Conservation (phyloP, 2,113 vertebrate species). For the Larimichthys polyactis region DNA sequence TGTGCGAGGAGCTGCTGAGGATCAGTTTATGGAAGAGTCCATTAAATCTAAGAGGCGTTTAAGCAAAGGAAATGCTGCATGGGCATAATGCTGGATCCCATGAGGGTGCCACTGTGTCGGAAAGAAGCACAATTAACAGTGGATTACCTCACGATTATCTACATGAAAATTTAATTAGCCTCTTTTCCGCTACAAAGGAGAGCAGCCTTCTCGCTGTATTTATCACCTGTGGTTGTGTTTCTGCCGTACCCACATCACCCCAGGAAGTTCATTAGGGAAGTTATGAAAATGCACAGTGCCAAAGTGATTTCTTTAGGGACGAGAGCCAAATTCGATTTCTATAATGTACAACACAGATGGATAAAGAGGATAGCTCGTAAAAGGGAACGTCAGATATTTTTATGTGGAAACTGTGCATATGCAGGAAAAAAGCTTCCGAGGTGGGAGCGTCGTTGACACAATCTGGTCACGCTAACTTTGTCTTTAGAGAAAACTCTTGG, state of each 20-base stretch:
- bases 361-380: slow-evolving; percentile 30
- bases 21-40: slow-evolving; percentile 80
- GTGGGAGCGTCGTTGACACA: slow-evolving; percentile 33
- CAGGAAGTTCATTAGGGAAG: slow-evolving; percentile 70
- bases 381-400: slow-evolving; percentile 25
- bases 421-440: slow-evolving; percentile 15
- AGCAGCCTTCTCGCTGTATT: slow-evolving; percentile 62
- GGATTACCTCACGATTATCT: slow-evolving; percentile 76
- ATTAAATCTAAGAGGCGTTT: slow-evolving; percentile 83
- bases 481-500: slow-evolving; percentile 55
- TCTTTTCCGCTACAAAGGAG: slow-evolving; percentile 66
- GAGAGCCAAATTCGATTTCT: slow-evolving; percentile 61
- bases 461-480: slow-evolving; percentile 42
- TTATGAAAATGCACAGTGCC: slow-evolving; percentile 60
- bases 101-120: slow-evolving; percentile 64
- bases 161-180: slow-evolving; percentile 84
- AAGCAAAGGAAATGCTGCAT: slow-evolving; percentile 77
- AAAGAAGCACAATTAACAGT: slow-evolving; percentile 72
- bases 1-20: slow-evolving; percentile 66
- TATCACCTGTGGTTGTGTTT: slow-evolving; percentile 70
- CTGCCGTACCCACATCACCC: slow-evolving; percentile 36
- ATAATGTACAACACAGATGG: slow-evolving; percentile 49
- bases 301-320: slow-evolving; percentile 71
- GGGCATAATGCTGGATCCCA: slow-evolving; percentile 74
- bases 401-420: slow-evolving; percentile 13